phyloP scores from a whole-genome alignment of 2,888 invertebrate genomes.

The Megastigmus dorsalis region DNA sequence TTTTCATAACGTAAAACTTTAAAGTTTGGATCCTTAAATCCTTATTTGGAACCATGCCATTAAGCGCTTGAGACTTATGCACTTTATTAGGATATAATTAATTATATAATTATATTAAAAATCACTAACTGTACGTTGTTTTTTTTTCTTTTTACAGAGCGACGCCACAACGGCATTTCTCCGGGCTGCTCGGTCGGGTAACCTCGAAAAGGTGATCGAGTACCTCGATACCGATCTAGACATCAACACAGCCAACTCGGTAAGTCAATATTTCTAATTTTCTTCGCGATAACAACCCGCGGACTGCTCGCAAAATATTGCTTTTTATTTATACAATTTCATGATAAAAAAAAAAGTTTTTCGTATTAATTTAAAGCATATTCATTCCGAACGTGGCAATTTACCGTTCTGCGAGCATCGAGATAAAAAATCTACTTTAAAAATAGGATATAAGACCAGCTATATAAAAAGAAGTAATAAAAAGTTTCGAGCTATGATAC shows the following conservation, averaged over 20 bases:
- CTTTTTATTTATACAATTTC: neutral
- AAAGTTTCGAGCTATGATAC: neutral
- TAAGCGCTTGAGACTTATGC: no score
- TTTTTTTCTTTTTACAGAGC: slow-evolving; percentile 80
- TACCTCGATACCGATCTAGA: slow-evolving; percentile 94
- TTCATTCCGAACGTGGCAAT: no score
- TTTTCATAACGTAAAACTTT: neutral
- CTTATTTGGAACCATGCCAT: no score
- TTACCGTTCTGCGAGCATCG: no score
- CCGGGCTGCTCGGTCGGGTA: slow-evolving; percentile 97
- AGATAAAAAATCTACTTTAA: no score
- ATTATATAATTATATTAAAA: slow-evolving; percentile 7
- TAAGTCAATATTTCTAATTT: no score
- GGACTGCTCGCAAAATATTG: neutral
- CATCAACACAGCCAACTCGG: slow-evolving; percentile 98
- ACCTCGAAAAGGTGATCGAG: slow-evolving; percentile 95
- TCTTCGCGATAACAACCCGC: neutral
- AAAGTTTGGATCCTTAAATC: no score
- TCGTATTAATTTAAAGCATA: neutral
- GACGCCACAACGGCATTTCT: slow-evolving; percentile 98
- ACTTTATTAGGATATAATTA: no score
- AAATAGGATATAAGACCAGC: no score
- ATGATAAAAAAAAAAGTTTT: neutral
- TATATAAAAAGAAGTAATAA: no score
- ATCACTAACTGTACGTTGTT: no score